Conservation (phyloP, 2,888 invertebrate genomes). For the Serripes groenlandicus region DNA sequence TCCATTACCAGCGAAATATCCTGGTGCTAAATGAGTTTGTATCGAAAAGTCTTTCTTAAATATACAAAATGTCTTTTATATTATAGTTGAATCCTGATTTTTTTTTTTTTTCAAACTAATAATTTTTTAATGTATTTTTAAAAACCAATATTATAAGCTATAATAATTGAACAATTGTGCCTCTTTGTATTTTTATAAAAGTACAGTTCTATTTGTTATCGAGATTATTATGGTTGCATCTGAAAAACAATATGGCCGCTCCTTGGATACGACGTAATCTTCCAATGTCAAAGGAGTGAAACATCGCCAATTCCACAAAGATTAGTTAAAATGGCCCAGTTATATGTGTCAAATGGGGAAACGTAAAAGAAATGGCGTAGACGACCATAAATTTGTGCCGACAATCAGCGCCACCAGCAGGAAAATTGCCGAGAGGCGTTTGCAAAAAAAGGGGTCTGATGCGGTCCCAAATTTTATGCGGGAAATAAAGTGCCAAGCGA, state of each 20-base stretch:
- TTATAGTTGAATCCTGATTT: too few relatives aligned
- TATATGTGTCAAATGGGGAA: slow-evolving; percentile 74
- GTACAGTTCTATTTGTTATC: too few relatives aligned
- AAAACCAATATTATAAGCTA: too few relatives aligned
- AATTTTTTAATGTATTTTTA: too few relatives aligned
- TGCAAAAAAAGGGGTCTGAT: slow-evolving; percentile 65
- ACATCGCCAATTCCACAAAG: not conserved
- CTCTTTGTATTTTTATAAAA: too few relatives aligned
- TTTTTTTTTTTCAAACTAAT: too few relatives aligned
- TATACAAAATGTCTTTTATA: too few relatives aligned
- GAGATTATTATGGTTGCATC: slow-evolving; percentile 11
- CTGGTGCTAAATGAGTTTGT: too few relatives aligned
- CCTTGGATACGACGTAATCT: slow-evolving; percentile 76
- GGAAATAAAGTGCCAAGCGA: slow-evolving; percentile 71
- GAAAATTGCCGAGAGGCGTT: slow-evolving; percentile 71
- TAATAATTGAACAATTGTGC: too few relatives aligned
- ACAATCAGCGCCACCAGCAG: slow-evolving; percentile 76
- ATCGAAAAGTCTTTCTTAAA: too few relatives aligned
- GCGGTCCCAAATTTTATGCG: slow-evolving; percentile 76
- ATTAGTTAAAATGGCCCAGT: slow-evolving; percentile 38
- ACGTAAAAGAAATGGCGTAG: slow-evolving; percentile 68
- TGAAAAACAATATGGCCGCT: slow-evolving; percentile 77
- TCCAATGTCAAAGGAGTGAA: slow-evolving; percentile 35
- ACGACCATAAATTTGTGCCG: slow-evolving; percentile 71
- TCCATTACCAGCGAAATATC: too few relatives aligned